Evolutionary conservation across 2,113 vertebrate species (phyloP), one percentile per base, ranked within the genome.

Genomic region (Poeciliopsis turrubarensis): DNA sequence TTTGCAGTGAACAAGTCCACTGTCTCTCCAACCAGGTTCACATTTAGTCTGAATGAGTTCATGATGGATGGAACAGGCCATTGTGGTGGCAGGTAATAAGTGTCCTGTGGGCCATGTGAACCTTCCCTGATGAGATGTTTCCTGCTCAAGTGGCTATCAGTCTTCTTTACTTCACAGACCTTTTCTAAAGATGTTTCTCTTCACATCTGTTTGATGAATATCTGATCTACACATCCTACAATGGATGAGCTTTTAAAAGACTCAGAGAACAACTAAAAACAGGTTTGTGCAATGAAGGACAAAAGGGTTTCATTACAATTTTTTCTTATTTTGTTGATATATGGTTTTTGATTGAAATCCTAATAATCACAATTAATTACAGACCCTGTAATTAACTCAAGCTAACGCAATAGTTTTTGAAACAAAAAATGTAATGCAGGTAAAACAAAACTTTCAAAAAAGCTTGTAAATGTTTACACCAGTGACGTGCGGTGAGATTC

Each of bases 61-160:
- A 77, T 62, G 79, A 90, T 84, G 89, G 91, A 91, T 88, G 87
- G 88, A 82, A 74, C 78, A 31, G 75, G 39, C 69, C 81, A 65
- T 69, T 51, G 69, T 75, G 74, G 77, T 81, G 75, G 65, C 54
- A 27, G 69, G 85, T 82, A 87, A 89, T 89, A 89, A 91, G 89
- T 39, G 76, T 47, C 44, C 14, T 19, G 17, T 47, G 44, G 44
- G 17, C 78, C 81, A 60, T 1, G 68, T 70, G 75, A 74, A 60
- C 14, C 63, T 60, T 66, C 75, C 74, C 76, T 47, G 66, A 82
- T 60, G 80, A 71, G 80, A 27, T 61, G 80, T 74, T 87, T 87
- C 83, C 81, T 79, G 54, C 0, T 67, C 68, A 65, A 51, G 19
- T 25, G 25, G 47, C 39, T 64, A 73, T 87, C 81, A 86, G 31